Evolutionary conservation across 2,888 invertebrate species (phyloP).

Genomic region (Epinotia nisella): DNA sequence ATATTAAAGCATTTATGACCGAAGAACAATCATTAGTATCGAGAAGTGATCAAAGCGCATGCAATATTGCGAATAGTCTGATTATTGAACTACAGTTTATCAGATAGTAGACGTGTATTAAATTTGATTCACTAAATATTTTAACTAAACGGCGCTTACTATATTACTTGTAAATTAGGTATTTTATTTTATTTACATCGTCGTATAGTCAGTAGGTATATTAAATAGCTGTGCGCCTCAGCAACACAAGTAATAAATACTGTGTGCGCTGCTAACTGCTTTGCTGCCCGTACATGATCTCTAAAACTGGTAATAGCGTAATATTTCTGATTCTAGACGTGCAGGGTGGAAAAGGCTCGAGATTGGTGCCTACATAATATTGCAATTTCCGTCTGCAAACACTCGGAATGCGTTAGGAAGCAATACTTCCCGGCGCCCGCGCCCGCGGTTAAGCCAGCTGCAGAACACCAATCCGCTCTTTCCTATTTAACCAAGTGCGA

Average conservation of each 20-base stretch:
- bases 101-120: too few relatives aligned
- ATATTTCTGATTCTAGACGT: slow-evolving; percentile 34
- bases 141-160: too few relatives aligned
- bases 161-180: too few relatives aligned
- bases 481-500: slow-evolving; percentile 34
- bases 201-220: too few relatives aligned
- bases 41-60: slow-evolving; percentile 3
- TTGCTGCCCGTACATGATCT: too few relatives aligned
- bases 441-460: slow-evolving; percentile 35
- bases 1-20: slow-evolving; percentile 33
- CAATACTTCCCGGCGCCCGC: slow-evolving; percentile 44
- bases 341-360: slow-evolving; percentile 44
- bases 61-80: slow-evolving; percentile 43
- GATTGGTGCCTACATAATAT: slow-evolving; percentile 49
- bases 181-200: too few relatives aligned
- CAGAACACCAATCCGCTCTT: slow-evolving; percentile 32
- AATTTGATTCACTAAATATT: too few relatives aligned
- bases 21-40: slow-evolving; percentile 38
- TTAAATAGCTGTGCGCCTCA: too few relatives aligned
- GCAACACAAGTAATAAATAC: too few relatives aligned
- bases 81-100: background rate
- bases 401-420: slow-evolving; percentile 46
- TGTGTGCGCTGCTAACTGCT: too few relatives aligned
- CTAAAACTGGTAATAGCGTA: slow-evolving; percentile 19
- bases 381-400: slow-evolving; percentile 48